Evolutionary conservation across 2,113 vertebrate species (phyloP).

Genomic region (Brienomyrus longianalis): DNA sequence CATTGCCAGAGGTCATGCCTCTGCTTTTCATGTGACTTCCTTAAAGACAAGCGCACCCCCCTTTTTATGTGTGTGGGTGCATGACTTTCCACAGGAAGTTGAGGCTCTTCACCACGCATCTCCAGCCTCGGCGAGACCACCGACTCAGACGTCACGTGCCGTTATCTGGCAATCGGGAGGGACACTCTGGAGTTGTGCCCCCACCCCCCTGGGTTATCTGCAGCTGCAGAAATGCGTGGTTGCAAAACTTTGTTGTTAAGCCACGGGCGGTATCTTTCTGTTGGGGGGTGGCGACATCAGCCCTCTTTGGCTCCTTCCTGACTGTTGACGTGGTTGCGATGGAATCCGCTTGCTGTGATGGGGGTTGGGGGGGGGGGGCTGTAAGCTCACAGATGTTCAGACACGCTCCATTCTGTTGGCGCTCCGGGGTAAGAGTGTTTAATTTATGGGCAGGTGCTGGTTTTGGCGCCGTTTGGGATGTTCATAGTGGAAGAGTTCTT

Average conservation of each 20-base stretch:
- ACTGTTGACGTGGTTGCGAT: not conserved
- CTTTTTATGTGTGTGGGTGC: not conserved
- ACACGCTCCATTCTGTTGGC: not conserved
- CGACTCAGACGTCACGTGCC: not conserved
- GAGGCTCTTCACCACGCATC: not conserved
- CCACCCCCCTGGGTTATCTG: not conserved
- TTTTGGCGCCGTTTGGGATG: not conserved
- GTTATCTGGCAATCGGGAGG: not conserved
- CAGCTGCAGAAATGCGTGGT: not conserved
- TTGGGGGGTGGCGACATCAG: not conserved
- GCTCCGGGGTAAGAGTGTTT: not conserved
- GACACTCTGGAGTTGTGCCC: not conserved
- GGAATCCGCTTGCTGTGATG: not conserved
- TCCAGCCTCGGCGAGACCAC: not conserved
- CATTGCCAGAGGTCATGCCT: not conserved
- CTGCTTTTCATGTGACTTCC: not conserved
- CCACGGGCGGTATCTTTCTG: not conserved
- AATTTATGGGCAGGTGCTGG: not conserved
- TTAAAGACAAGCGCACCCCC: not conserved
- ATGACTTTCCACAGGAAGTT: not conserved
- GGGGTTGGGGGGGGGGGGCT: not conserved
- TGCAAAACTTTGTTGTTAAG: not conserved
- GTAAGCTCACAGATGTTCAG: not conserved
- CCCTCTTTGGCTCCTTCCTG: not conserved
- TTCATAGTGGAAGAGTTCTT: not conserved